A percentile compares a stretch with the other conserved stretches of the same genome.
These are phyloP conservation scores for Dryas iulia DNA, from an alignment of 1,140 invertebrate species.

Conservation along the genomic window DNA sequence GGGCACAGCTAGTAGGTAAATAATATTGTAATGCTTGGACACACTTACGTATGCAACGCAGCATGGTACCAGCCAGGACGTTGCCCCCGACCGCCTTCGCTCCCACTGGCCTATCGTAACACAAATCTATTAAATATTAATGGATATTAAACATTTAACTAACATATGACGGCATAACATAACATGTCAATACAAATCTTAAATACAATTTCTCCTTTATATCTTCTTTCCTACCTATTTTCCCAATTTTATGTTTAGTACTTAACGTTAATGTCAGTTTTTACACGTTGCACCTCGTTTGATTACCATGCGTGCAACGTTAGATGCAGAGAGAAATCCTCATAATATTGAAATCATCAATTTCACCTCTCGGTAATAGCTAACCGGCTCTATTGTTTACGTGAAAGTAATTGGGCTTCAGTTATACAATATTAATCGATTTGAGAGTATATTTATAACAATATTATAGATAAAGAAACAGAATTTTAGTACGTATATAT, in stretches of 20 bases:
- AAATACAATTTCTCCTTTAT: too few species aligned
- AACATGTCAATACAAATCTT: neutral
- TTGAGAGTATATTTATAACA: neutral
- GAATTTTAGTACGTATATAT: neutral
- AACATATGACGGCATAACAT: neutral
- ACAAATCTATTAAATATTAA: constrained; percentile 6
- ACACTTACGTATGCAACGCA: constrained; percentile 43
- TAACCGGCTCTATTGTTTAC: constrained; percentile 6
- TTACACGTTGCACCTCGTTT: neutral
- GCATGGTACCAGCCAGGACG: constrained; percentile 38
- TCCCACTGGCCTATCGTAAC: constrained; percentile 27
- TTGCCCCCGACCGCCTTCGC: constrained; percentile 41
- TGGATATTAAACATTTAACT: neutral
- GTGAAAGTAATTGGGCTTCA: constrained; percentile 11
- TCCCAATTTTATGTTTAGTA: neutral
- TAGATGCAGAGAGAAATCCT: constrained; percentile 18
- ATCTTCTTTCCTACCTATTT: too few species aligned
- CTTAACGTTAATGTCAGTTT: neutral
- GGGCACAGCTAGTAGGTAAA: neutral
- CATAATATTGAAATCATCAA: constrained; percentile 19
- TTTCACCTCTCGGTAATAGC: constrained; percentile 11
- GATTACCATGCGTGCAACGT: constrained; percentile 11
- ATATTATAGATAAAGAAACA: neutral
- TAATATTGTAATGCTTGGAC: constrained; percentile 15
- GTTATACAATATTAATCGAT: constrained; percentile 9